Percentiles rank a stretch among this genome's conserved stretches.
phyloP scores from a whole-genome alignment of 2,113 vertebrate genomes.

The Ciconia stormi region DNA sequence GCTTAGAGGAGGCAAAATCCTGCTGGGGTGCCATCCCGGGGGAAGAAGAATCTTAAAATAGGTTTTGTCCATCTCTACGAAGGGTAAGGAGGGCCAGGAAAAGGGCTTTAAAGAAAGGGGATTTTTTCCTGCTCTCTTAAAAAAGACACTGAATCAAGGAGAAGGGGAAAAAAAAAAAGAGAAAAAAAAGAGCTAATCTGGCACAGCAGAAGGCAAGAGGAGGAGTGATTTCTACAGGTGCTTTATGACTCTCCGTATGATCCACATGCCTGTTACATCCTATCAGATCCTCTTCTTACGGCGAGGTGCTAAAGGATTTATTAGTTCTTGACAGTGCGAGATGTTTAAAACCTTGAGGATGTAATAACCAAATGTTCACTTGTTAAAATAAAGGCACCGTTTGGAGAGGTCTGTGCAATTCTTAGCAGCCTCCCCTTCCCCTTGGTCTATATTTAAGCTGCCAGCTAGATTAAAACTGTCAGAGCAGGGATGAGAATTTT shows the following conservation, averaged over 20 bases:
- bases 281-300: neutral
- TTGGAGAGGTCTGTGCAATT: neutral
- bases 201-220: conserved; percentile 3
- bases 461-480: conserved; percentile 38
- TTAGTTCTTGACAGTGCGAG: conserved; percentile 39
- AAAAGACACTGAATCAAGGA: neutral
- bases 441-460: conserved; percentile 39
- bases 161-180: no score
- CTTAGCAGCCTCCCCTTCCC: conserved; percentile 4
- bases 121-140: neutral
- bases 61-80: neutral
- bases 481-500: conserved; percentile 29
- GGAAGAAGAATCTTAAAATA: neutral
- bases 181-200: neutral
- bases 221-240: conserved; percentile 28
- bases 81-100: neutral
- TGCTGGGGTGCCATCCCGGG: neutral
- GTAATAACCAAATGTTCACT: conserved; percentile 26
- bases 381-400: neutral
- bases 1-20: neutral
- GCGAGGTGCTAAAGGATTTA: conserved; percentile 35
- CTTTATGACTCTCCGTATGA: neutral
- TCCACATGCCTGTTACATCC: neutral
- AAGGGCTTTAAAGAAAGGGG: neutral
- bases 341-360: conserved; percentile 16